A percentile compares a stretch with the other conserved stretches of the same genome.
These are phyloP conservation scores for Cygnus olor DNA, from an alignment of 2,797 vertebrate genomes.

Conservation along the genomic window DNA sequence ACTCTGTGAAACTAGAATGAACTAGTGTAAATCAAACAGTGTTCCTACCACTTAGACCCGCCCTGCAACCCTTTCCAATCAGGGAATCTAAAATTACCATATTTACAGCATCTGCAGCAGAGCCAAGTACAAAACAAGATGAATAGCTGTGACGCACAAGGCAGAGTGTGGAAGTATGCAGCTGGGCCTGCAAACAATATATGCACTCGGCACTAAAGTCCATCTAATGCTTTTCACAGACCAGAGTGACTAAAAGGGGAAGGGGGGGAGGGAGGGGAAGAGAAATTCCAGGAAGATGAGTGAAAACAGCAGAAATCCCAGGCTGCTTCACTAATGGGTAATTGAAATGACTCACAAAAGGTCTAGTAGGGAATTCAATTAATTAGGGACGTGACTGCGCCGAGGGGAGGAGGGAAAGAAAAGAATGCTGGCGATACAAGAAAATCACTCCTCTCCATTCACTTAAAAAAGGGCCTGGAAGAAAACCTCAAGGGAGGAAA, in stretches of 20 bases:
- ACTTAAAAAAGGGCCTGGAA: slow-evolving; percentile 46
- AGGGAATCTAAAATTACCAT: slow-evolving; percentile 82
- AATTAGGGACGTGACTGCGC: slow-evolving; percentile 73
- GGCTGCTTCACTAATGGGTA: slow-evolving; percentile 73
- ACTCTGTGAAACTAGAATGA: slow-evolving; percentile 40
- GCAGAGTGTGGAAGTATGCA: slow-evolving; percentile 73
- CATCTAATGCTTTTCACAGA: slow-evolving; percentile 77
- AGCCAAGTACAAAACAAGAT: slow-evolving; percentile 80
- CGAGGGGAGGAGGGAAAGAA: slow-evolving; percentile 62
- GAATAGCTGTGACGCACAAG: slow-evolving; percentile 78
- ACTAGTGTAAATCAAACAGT: slow-evolving; percentile 61
- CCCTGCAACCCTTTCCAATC: slow-evolving; percentile 77
- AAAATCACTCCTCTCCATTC: slow-evolving; percentile 54
- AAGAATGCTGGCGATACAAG: slow-evolving; percentile 55
- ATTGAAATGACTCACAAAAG: slow-evolving; percentile 78
- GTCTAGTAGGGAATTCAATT: slow-evolving; percentile 75
- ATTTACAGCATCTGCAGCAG: slow-evolving; percentile 79
- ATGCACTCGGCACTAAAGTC: slow-evolving; percentile 65
- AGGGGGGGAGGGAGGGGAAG: slow-evolving; percentile 49
- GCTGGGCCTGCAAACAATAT: slow-evolving; percentile 76
- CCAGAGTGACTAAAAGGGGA: slow-evolving; percentile 66
- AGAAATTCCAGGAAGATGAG: slow-evolving; percentile 76
- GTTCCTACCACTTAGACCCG: slow-evolving; percentile 50
- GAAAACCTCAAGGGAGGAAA: slow-evolving; percentile 39
- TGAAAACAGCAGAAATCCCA: slow-evolving; percentile 69